Percentiles rank a stretch among this genome's conserved stretches.
These are phyloP conservation scores for Camelus dromedarius DNA, from an alignment of 2,113 vertebrate species.

Conservation along the genomic window DNA sequence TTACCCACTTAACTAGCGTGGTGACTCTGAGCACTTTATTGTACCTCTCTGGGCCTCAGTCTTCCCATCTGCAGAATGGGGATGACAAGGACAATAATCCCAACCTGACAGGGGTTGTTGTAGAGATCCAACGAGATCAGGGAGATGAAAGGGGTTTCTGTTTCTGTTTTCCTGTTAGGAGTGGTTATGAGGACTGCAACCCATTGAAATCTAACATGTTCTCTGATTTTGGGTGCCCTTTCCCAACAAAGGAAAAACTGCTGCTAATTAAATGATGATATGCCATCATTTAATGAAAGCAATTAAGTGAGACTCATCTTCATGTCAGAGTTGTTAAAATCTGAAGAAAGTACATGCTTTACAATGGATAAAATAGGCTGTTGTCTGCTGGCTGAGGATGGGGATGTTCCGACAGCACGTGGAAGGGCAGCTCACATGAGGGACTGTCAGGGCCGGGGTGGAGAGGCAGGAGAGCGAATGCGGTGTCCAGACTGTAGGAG, in stretches of 20 bases:
- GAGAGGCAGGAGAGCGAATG: neutral
- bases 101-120: neutral
- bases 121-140: neutral
- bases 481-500: neutral
- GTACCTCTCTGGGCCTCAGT: neutral
- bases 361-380: neutral
- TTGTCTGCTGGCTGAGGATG: conserved; percentile 18
- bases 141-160: neutral
- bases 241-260: conserved; percentile 15
- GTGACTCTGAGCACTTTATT: conserved; percentile 34
- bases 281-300: neutral
- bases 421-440: neutral
- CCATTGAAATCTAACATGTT: neutral
- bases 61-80: conserved; percentile 58
- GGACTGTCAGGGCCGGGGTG: neutral
- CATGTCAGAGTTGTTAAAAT: conserved; percentile 35
- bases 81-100: neutral
- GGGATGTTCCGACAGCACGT: neutral
- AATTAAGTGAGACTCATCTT: neutral
- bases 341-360: neutral
- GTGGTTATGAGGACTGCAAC: neutral
- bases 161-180: neutral
- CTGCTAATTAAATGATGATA: conserved; percentile 17
- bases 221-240: neutral
- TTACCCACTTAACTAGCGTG: conserved; percentile 35